phyloP scores from a whole-genome alignment of 2,888 invertebrate genomes.

The Therioaphis trifolii region DNA sequence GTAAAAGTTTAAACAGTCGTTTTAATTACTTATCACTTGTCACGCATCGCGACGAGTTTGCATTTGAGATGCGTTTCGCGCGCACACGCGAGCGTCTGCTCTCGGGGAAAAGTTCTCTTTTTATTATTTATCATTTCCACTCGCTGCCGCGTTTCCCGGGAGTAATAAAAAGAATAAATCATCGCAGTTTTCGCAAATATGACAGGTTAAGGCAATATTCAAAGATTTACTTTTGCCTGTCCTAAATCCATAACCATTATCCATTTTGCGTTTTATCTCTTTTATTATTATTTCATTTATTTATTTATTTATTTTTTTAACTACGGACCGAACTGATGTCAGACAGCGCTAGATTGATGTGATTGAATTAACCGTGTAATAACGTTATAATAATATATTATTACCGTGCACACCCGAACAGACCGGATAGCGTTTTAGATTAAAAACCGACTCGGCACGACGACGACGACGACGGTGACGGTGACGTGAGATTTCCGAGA shows the following conservation, averaged over 20 bases:
- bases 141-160: constrained; percentile 3
- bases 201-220: constrained; percentile 59
- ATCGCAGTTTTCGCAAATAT: constrained; percentile 45
- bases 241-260: constrained; percentile 44
- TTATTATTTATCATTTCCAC: constrained; percentile 51
- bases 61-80: not conserved
- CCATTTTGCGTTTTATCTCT: constrained; percentile 33
- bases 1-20: no score
- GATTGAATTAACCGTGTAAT: constrained; percentile 12
- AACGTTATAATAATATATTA: not conserved
- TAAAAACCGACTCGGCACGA: not conserved
- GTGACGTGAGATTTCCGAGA: not conserved
- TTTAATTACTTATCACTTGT: not conserved
- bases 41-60: constrained; percentile 24
- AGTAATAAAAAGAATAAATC: constrained; percentile 52
- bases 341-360: constrained; percentile 45
- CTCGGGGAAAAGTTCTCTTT: constrained; percentile 34
- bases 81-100: not conserved
- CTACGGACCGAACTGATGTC: constrained; percentile 2
- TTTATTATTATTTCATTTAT: not conserved
- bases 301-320: not conserved
- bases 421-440: not conserved
- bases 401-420: not conserved
- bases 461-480: no score
- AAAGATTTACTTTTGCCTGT: constrained; percentile 52